Evolutionary conservation across 2,888 invertebrate genomes (phyloP), one percentile per base, ranked within the genome.

Genomic region (Philonicus albiceps): DNA sequence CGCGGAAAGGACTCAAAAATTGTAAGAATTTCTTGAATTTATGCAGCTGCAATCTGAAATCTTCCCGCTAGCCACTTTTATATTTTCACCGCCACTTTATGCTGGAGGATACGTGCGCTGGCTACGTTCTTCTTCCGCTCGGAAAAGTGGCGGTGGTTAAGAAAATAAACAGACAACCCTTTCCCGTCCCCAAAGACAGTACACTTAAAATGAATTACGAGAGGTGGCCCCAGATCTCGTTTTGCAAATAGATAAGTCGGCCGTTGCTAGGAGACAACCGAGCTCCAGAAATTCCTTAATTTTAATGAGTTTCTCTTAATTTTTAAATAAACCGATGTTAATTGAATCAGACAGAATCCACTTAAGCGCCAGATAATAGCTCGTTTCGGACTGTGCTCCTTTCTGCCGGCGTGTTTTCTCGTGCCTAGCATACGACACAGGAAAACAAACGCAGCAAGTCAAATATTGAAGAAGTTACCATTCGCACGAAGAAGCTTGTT

Each of bases 271-370:
- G 27, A 64, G 11, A 27, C 64, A 27, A 11, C 19, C 2, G 27
- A 64, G 64, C 64, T 64, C 27, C 6, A 8, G 34, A 11, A 76
- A 40, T 40, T 74, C 31, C 43, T 55, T 55, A 81, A 55, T 81
- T 81, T 34, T 55, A 81, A 81, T 81, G 64, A 81, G 81, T 80
- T 81, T 81, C 34, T 81, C 31, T 40, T 55, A 81, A 81, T 55
- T 81, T 55, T 81, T 81, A 55, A 81, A 81, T 55, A 55, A 81
- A 55, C 55, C 34, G 34, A 55, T 34, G 22, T 55, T 80, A 81
- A 81, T 81, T n/a, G 81, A 81, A 81, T 64, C 64, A 64, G 64
- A 22, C 22, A 55, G 55, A 64, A 81, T 81, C 81, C 55, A 81
- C 55, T 81, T 81, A 81, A 81, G 43, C 55, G 22, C 11, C 40